Conservation (phyloP, 2,888 invertebrate genomes). For the Parnassius apollo region DNA sequence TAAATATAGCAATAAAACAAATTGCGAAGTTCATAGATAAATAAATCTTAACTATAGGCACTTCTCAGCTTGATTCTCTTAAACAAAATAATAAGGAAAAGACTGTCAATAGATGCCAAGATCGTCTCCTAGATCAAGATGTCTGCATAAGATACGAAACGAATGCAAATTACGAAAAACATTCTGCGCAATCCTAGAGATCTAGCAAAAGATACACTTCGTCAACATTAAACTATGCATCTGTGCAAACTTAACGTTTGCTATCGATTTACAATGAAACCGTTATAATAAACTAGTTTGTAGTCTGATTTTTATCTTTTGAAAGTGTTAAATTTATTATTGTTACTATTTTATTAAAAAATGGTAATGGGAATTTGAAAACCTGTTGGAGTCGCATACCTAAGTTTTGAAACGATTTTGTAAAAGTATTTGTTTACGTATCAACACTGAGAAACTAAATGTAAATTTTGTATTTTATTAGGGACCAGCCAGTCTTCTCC, state of each 20-base stretch:
- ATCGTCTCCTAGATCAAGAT: conserved; percentile 26
- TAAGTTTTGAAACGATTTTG: too few relatives aligned
- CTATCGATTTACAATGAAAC: neutral
- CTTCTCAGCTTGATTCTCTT: neutral
- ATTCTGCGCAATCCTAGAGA: conserved; percentile 42
- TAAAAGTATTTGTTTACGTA: neutral
- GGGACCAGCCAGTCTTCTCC: too few relatives aligned
- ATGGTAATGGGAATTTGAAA: conserved; percentile 36
- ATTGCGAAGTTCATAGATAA: neutral
- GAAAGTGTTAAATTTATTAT: conserved; percentile 31
- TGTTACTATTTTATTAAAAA: conserved; percentile 36
- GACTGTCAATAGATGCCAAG: conserved; percentile 21
- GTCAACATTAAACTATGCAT: conserved; percentile 32
- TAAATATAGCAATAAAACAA: conserved; percentile 3
- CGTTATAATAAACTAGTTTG: conserved; percentile 3
- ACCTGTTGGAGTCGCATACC: neutral
- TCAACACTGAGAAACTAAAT: neutral
- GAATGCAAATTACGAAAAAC: conserved; percentile 58
- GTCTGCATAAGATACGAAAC: conserved; percentile 32
- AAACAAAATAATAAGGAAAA: conserved; percentile 21
- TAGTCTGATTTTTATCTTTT: neutral
- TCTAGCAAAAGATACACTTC: conserved; percentile 37
- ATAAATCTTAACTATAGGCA: neutral
- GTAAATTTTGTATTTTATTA: too few relatives aligned
- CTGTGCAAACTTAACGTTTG: too few relatives aligned